phyloP scores from a whole-genome alignment of 1,140 invertebrate species.

The Papilio glaucus region DNA sequence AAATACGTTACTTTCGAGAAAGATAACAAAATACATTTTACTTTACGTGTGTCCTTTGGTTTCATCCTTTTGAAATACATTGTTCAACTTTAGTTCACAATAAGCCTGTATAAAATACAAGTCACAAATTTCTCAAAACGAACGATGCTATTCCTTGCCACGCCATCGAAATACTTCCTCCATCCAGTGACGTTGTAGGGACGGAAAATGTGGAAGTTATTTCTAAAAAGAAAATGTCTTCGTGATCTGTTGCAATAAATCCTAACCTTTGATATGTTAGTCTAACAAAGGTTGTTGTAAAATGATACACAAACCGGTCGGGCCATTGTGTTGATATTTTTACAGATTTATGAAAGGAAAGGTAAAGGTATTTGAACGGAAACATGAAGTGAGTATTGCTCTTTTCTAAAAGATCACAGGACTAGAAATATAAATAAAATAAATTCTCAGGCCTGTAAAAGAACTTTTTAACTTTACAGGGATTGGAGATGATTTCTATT shows the following conservation, averaged over 20 bases:
- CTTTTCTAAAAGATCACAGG: neutral
- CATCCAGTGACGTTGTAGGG: slow-evolving; percentile 16
- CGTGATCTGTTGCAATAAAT: slow-evolving; percentile 33
- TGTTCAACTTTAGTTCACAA: neutral
- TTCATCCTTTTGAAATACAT: slow-evolving; percentile 5
- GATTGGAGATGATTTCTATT: too few species aligned
- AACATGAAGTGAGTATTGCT: neutral
- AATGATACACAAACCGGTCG: slow-evolving; percentile 17
- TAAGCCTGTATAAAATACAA: neutral
- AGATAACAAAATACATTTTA: neutral
- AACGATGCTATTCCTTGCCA: slow-evolving; percentile 21
- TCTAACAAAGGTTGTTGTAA: slow-evolving; percentile 33
- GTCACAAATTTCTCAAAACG: neutral
- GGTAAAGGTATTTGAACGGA: neutral
- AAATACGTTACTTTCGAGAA: neutral
- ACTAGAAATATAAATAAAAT: neutral
- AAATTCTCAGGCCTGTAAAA: neutral
- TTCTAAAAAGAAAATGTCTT: slow-evolving; percentile 27
- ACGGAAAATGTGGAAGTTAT: slow-evolving; percentile 26
- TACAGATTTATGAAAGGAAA: neutral
- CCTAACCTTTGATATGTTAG: slow-evolving; percentile 29
- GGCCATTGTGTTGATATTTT: neutral
- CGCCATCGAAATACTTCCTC: slow-evolving; percentile 23
- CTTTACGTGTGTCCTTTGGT: neutral
- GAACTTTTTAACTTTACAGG: too few species aligned